Evolutionary conservation across 2,113 vertebrate species (phyloP).

Genomic region (Talpa occidentalis): DNA sequence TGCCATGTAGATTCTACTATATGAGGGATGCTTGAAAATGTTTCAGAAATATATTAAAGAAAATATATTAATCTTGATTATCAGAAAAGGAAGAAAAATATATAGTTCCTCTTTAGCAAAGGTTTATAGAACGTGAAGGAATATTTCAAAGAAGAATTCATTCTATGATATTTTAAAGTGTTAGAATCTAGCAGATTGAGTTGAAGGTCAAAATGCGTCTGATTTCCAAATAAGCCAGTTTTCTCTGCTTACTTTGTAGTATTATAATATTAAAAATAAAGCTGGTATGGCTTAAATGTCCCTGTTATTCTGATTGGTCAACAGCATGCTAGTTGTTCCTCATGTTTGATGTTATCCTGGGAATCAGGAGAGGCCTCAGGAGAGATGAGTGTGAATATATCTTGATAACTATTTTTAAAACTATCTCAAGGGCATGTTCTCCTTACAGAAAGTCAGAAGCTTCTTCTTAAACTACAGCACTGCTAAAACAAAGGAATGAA

Average conservation of each 20-base stretch:
- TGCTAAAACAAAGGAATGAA: background rate
- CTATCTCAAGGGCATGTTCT: background rate
- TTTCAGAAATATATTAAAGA: background rate
- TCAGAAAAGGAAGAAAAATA: slow-evolving; percentile 4
- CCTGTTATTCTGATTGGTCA: background rate
- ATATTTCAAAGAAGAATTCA: background rate
- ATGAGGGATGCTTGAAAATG: background rate
- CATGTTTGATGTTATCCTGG: background rate
- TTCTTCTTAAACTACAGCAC: background rate
- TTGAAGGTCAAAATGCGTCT: background rate
- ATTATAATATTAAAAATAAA: background rate
- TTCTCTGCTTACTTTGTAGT: background rate
- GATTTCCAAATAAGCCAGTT: background rate
- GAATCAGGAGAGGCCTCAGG: background rate
- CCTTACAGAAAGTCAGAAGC: background rate
- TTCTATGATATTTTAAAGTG: background rate
- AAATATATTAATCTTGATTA: slow-evolving; percentile 12
- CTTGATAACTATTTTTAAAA: background rate
- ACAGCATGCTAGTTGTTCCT: background rate
- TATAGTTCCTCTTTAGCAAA: background rate
- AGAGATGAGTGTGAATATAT: background rate
- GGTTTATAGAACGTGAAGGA: slow-evolving; percentile 10
- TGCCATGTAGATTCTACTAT: background rate
- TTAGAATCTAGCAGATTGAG: slow-evolving; percentile 9
- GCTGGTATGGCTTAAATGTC: background rate